phyloP scores from a whole-genome alignment of 2,797 vertebrate species.

The Xenentodon cancila region DNA sequence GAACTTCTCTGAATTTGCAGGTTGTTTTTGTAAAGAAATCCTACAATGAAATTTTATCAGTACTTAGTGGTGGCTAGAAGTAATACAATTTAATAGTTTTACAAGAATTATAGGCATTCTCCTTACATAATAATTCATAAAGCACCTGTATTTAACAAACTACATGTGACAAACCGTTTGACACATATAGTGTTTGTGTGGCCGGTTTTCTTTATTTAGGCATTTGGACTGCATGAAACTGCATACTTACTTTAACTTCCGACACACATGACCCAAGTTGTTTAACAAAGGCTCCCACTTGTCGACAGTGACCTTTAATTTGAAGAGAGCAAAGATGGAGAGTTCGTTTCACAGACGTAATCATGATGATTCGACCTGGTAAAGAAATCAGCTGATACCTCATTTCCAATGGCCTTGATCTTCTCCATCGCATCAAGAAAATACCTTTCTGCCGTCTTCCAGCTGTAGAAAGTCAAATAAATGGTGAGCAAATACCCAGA shows the following conservation, averaged over 20 bases:
- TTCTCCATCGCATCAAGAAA: slow-evolving; percentile 99
- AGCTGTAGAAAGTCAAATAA: slow-evolving; percentile 77
- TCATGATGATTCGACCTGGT: not conserved
- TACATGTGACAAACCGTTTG: too few species aligned
- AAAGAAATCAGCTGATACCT: slow-evolving; percentile 80
- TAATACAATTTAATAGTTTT: too few species aligned
- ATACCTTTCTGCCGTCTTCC: slow-evolving; percentile 96
- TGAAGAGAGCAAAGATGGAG: slow-evolving; percentile 28
- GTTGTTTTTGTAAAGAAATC: too few species aligned
- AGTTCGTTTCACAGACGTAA: not conserved
- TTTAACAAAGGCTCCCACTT: slow-evolving; percentile 99
- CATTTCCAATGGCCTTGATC: slow-evolving; percentile 98
- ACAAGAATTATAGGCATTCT: too few species aligned
- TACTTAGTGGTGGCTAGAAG: too few species aligned
- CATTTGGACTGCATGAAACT: too few species aligned
- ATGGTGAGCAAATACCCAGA: not conserved
- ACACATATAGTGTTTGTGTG: too few species aligned
- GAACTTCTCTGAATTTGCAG: too few species aligned
- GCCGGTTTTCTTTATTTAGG: too few species aligned
- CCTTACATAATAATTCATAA: too few species aligned
- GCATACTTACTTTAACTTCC: slow-evolving; percentile 94
- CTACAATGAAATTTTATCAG: too few species aligned
- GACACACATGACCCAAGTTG: slow-evolving; percentile 97
- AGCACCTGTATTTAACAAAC: too few species aligned
- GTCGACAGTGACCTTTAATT: slow-evolving; percentile 91